phyloP scores from a whole-genome alignment of 2,888 invertebrate genomes.

The Nasonia oneida region DNA sequence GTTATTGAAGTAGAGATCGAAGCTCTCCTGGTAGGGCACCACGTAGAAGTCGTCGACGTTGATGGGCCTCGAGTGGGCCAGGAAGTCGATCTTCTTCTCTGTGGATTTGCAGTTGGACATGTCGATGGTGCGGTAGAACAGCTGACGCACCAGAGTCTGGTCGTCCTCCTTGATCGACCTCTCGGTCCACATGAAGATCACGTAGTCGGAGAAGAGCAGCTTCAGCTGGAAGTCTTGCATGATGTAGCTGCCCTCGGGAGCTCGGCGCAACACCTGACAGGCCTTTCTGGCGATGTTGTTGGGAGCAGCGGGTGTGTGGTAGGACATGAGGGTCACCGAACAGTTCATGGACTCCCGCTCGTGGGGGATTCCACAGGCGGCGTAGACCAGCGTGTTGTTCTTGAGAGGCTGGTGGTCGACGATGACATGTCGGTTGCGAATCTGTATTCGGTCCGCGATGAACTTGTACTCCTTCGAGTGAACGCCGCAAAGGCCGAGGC shows the following conservation, averaged over 20 bases:
- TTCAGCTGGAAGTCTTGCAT: constrained; percentile 15
- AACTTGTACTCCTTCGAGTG: not conserved
- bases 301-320: not conserved
- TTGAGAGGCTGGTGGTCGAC: constrained; percentile 37
- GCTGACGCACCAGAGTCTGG: not conserved
- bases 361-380: not conserved
- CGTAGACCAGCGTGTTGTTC: constrained; percentile 18
- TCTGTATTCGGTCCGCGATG: not conserved
- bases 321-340: not conserved
- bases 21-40: constrained; percentile 19
- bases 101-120: constrained; percentile 15
- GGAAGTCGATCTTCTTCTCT: not conserved
- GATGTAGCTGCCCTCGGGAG: not conserved
- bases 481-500: not conserved
- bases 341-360: constrained; percentile 13
- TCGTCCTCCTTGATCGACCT: not conserved
- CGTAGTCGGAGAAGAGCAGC: not conserved
- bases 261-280: not conserved
- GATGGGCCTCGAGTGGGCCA: not conserved
- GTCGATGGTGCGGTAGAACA: not conserved
- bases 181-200: constrained; percentile 28
- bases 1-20: constrained; percentile 32
- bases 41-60: constrained; percentile 31
- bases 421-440: not conserved
- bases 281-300: not conserved